Evolutionary conservation across 1,140 invertebrate species (phyloP), one percentile per base, ranked within the genome.

Genomic region (Bombus polaris): DNA sequence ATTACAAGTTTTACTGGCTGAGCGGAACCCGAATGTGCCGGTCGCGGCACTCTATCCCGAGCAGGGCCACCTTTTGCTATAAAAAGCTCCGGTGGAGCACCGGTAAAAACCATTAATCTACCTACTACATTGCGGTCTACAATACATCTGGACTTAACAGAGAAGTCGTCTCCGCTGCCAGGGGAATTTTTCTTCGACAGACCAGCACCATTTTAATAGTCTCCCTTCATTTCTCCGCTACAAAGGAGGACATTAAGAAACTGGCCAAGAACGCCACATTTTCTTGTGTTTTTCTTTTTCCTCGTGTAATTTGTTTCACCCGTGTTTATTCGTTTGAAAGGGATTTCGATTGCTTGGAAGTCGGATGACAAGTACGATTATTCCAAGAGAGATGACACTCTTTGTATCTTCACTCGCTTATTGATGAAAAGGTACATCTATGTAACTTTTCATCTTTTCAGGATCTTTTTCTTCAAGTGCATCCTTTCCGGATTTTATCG

Each of bases 1-100:
- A 85, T 85, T 85, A 85, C 84, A 85, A 85, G 71, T 85, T 85
- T 85, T 85, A 85, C 84, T 85, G 84, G 79, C 79, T 85, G 84
- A 85, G 44, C 72, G 71, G 78, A 85, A 85, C 78, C 83, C 79
- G 59, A 85, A 85, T 68, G 84, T 85, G 62, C 71, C 44, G 71
- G 70, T 72, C 84, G 79, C 32, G 62, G 22, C 62, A 65, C 37
- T 81, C 79, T 68, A 81, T 85, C 78, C 84, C 44, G n/a, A 42
- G 35, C 73, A 9, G 32, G 72, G 81, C 59, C 72, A 83, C 73
- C 82, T 84, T 85, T 81, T 53, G 28, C 84, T 71, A 59, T 81
- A 85, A 85, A 85, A 85, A 81, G 59, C 78, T 57, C 78, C 53
- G 68, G 68, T 22, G 44, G 32, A 75, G 71, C 44, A 85, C 72